A percentile compares a stretch with the other conserved stretches of the same genome.
Evolutionary conservation across 2,888 invertebrate genomes (phyloP).

Genomic region (Charanyca ferruginea): DNA sequence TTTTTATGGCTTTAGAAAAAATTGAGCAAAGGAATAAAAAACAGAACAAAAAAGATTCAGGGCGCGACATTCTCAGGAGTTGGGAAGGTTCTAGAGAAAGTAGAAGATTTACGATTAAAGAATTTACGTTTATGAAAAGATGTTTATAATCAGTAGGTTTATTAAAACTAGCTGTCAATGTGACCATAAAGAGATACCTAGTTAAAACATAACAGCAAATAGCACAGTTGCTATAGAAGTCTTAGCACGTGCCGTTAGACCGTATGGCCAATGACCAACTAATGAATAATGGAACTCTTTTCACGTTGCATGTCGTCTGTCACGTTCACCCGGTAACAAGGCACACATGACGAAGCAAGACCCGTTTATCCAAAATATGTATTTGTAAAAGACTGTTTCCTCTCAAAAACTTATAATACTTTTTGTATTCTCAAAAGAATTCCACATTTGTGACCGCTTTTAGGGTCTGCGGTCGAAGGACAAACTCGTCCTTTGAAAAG

Average conservation of each 20-base stretch:
- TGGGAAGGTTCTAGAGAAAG: neutral
- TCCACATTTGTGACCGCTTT: conserved; percentile 18
- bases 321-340: conserved; percentile 37
- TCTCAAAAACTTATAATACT: neutral
- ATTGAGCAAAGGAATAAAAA: neutral
- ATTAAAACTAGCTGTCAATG: neutral
- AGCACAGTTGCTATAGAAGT: conserved; percentile 15
- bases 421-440: conserved; percentile 24
- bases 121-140: neutral
- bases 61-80: neutral
- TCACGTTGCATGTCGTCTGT: conserved; percentile 22
- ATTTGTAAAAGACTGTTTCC: neutral
- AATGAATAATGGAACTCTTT: conserved; percentile 35
- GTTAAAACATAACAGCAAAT: conserved; percentile 14
- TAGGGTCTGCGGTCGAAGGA: conserved; percentile 16
- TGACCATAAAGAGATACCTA: neutral
- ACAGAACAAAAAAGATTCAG: neutral
- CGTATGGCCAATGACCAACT: conserved; percentile 24
- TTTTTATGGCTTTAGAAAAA: neutral
- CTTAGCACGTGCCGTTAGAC: conserved; percentile 29
- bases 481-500: conserved; percentile 17
- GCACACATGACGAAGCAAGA: neutral
- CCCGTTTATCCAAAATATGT: neutral
- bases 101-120: neutral
- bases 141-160: neutral